Evolutionary conservation across 2,888 invertebrate genomes (phyloP).

Genomic region (Hybos culiciformis): DNA sequence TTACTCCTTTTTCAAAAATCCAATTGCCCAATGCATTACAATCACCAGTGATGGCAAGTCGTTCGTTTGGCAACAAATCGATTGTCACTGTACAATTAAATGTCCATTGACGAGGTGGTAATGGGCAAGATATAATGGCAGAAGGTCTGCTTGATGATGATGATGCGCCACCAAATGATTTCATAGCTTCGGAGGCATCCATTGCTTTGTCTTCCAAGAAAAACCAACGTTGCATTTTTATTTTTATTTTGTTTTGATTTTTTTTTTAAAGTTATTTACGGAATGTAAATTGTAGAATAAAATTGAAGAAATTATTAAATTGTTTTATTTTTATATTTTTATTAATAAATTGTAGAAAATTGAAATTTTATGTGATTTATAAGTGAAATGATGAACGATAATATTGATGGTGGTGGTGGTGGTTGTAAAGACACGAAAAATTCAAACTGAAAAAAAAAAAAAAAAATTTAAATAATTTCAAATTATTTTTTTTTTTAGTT

Average conservation of each 20-base stretch:
- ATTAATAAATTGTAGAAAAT: not conserved
- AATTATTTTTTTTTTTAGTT: no score
- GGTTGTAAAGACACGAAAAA: not conserved
- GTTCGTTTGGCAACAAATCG: slow-evolving; percentile 44
- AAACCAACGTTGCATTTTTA: slow-evolving; percentile 50
- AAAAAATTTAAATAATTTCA: no score
- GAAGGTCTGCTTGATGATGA: slow-evolving; percentile 4
- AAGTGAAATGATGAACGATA: not conserved
- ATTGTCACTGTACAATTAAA: slow-evolving; percentile 41
- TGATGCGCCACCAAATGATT: not conserved
- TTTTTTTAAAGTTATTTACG: not conserved
- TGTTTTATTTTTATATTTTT: not conserved
- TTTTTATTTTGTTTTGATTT: slow-evolving; percentile 1
- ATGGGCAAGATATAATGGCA: slow-evolving; percentile 18
- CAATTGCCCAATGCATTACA: slow-evolving; percentile 56
- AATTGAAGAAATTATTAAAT: not conserved
- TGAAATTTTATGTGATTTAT: not conserved
- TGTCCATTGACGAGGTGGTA: slow-evolving; percentile 36
- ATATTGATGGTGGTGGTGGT: not conserved
- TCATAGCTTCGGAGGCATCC: slow-evolving; percentile 14
- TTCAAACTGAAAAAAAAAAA: no score
- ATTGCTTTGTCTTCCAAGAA: slow-evolving; percentile 43
- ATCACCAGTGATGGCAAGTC: slow-evolving; percentile 56
- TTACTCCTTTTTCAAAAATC: slow-evolving; percentile 46
- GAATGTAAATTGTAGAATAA: not conserved